A percentile compares a stretch with the other conserved stretches of the same genome.
phyloP scores from a whole-genome alignment of 2,888 invertebrate genomes.

The Microchrysa polita region DNA sequence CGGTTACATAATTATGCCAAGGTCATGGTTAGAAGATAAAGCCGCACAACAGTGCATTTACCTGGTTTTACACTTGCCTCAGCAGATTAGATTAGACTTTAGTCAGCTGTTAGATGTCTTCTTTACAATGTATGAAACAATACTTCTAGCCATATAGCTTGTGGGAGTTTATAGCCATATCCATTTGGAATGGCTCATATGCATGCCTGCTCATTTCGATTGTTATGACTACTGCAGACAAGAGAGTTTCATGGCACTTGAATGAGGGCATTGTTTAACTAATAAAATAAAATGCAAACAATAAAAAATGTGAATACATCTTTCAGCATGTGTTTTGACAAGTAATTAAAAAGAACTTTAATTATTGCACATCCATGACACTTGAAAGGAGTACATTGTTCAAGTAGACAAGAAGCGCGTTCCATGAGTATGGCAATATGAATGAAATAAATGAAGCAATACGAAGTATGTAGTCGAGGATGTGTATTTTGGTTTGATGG shows the following conservation, averaged over 20 bases:
- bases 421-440: conserved; percentile 12
- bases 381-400: conserved; percentile 27
- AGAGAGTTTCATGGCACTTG: conserved; percentile 13
- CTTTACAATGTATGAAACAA: background rate
- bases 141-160: background rate
- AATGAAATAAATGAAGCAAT: background rate
- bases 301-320: background rate
- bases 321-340: conserved; percentile 22
- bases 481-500: too few relatives aligned
- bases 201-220: background rate
- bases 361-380: conserved; percentile 21
- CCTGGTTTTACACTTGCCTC: conserved; percentile 35
- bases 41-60: conserved; percentile 47
- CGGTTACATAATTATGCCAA: conserved; percentile 52
- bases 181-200: background rate
- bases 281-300: conserved; percentile 18
- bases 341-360: conserved; percentile 35
- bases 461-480: too few relatives aligned
- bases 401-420: conserved; percentile 3
- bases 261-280: conserved; percentile 26
- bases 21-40: conserved; percentile 49
- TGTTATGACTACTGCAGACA: background rate
- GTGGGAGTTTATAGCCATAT: too few relatives aligned
- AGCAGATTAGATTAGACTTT: conserved; percentile 10
- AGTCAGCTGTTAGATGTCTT: conserved; percentile 12